phyloP scores from a whole-genome alignment of 2,888 invertebrate genomes.

The Calameuta filiformis region DNA sequence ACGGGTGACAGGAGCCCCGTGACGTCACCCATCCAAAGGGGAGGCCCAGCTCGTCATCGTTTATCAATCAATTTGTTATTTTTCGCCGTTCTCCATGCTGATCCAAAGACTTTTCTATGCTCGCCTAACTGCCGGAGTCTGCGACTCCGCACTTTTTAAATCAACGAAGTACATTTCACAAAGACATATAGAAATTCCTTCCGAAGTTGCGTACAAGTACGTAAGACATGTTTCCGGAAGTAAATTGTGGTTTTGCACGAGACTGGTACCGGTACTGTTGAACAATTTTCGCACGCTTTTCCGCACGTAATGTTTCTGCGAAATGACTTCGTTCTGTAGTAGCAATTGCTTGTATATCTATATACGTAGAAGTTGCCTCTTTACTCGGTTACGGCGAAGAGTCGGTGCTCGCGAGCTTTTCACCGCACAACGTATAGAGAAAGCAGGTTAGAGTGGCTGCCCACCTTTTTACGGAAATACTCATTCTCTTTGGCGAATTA shows the following conservation, averaged over 20 bases:
- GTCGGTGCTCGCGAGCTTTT: neutral
- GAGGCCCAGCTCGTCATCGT: conserved; percentile 41
- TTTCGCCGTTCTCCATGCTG: conserved; percentile 33
- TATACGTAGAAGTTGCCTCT: neutral
- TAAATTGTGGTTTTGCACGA: neutral
- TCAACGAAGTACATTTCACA: neutral
- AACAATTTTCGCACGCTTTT: neutral
- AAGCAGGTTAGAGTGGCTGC: neutral
- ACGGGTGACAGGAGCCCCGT: conserved; percentile 42
- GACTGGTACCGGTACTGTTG: neutral
- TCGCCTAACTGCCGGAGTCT: neutral
- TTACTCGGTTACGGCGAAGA: neutral
- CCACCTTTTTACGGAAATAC: neutral
- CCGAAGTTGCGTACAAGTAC: neutral
- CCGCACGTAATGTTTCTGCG: neutral
- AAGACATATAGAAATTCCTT: neutral
- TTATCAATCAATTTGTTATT: conserved; percentile 47
- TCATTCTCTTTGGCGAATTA: neutral
- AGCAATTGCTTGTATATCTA: neutral
- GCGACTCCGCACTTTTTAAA: neutral
- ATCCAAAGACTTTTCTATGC: neutral
- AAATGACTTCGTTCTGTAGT: neutral
- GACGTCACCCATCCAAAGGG: conserved; percentile 34
- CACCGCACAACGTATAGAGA: neutral
- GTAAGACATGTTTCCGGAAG: neutral